Evolutionary conservation across 2,113 vertebrate genomes (phyloP).

Genomic region (Rhodinocichla rosea): DNA sequence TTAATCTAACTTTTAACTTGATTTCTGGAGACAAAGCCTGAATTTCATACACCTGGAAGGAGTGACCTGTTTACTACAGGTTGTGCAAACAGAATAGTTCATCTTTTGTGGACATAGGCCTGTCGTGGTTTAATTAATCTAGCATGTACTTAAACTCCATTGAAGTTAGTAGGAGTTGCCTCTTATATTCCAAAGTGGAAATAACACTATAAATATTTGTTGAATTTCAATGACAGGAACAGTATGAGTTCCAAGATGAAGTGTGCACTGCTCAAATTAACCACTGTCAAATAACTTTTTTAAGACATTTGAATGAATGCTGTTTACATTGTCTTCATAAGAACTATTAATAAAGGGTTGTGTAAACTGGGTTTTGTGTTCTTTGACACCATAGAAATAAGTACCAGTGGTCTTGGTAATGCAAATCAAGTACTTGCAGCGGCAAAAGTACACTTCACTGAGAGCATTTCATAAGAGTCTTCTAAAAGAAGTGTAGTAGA

Average conservation of each 20-base stretch:
- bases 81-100: background rate
- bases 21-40: background rate
- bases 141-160: fast-evolving
- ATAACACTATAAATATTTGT: background rate
- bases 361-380: background rate
- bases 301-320: background rate
- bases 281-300: background rate
- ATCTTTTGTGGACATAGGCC: background rate
- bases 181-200: background rate
- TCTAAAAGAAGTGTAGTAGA: conserved; percentile 49
- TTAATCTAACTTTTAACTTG: background rate
- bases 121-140: background rate
- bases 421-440: background rate
- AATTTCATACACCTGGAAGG: background rate
- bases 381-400: background rate
- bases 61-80: background rate
- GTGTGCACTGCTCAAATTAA: background rate
- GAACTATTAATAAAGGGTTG: background rate
- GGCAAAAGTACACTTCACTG: background rate
- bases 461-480: background rate
- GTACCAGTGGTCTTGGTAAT: background rate
- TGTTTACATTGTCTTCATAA: background rate
- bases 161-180: background rate
- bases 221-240: background rate
- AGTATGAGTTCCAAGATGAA: background rate